Evolutionary conservation across 2,797 vertebrate species (phyloP), one percentile per base, ranked within the genome.

Genomic region (Ptychobarbus kaznakovi): DNA sequence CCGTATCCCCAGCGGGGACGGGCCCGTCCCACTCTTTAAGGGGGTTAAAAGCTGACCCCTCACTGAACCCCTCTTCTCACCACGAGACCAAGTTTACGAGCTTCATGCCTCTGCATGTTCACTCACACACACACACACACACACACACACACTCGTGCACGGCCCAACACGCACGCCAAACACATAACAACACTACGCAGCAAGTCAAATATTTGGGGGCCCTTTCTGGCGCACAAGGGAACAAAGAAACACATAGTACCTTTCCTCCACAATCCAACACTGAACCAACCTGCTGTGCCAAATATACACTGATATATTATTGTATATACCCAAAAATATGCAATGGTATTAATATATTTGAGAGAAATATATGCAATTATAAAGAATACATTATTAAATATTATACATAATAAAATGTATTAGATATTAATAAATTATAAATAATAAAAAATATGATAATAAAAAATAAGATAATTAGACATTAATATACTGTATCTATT

Each of bases 21-120:
- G 82, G 35, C 61, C 82, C 56, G 28, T 78, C 85, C 82, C 75
- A 72, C 86, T 74, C 86, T 89, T 77, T 46, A 83, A 81, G 69
- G 85, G 87, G 70, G 83, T 87, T 88, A 88, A 87, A 86, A 75
- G 84, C 70, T 90, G 87, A 90, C 89, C 89, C 87, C 82, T 87
- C 77, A 76, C 73, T 88, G 87, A 90, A 87, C 89, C 81, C 78
- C 89, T 63, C 89, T 87, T 91, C 87, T 83, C 92, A 90, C 91
- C 86, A 83, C 56, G 88, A 90, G 88, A 72, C 87, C 61, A 80
- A 80, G 80, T 90, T 92, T 92, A 93, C 77, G 89, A 90, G 90
- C 85, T 56, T 85, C 76, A 82, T 86, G 82, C 84, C 58, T 70
- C 84, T 76, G 72, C 87, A 63, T 87, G 85, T 88, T 83, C 75